Percentiles rank a stretch among this genome's conserved stretches.
phyloP scores from a whole-genome alignment of 2,113 vertebrate species.

The Neodon shergylaensis region DNA sequence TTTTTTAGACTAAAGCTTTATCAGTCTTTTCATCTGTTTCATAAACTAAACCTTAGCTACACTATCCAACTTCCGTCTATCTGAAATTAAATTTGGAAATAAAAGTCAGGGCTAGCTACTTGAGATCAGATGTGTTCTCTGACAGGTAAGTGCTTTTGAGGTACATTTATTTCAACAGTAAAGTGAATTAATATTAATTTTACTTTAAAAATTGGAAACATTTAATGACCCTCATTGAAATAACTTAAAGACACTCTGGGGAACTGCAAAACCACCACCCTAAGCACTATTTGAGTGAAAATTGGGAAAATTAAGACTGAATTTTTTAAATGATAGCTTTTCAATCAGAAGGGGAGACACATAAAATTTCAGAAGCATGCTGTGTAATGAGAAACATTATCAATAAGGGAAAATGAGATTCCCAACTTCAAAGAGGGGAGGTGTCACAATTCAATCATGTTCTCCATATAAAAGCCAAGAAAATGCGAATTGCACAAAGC shows the following conservation, averaged over 20 bases:
- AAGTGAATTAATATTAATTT: constrained; percentile 53
- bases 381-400: neutral
- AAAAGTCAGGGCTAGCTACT: neutral
- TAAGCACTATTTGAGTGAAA: constrained; percentile 56
- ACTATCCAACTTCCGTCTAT: neutral
- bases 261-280: neutral
- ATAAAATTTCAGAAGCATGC: constrained; percentile 7
- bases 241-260: constrained; percentile 24
- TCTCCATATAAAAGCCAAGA: neutral
- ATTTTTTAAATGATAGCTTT: neutral
- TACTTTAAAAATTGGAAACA: constrained; percentile 18
- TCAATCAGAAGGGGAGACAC: neutral
- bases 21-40: neutral
- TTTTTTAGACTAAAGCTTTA: neutral
- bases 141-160: constrained; percentile 30
- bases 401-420: constrained; percentile 9
- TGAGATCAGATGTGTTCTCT: constrained; percentile 1
- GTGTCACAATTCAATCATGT: neutral
- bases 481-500: neutral
- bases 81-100: constrained; percentile 43
- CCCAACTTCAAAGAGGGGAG: neutral
- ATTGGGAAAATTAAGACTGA: constrained; percentile 36
- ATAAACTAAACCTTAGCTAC: constrained; percentile 13
- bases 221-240: constrained; percentile 38
- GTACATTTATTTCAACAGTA: constrained; percentile 20